phyloP scores from a whole-genome alignment of 2,888 invertebrate species.

The Ennomos quercinarius region DNA sequence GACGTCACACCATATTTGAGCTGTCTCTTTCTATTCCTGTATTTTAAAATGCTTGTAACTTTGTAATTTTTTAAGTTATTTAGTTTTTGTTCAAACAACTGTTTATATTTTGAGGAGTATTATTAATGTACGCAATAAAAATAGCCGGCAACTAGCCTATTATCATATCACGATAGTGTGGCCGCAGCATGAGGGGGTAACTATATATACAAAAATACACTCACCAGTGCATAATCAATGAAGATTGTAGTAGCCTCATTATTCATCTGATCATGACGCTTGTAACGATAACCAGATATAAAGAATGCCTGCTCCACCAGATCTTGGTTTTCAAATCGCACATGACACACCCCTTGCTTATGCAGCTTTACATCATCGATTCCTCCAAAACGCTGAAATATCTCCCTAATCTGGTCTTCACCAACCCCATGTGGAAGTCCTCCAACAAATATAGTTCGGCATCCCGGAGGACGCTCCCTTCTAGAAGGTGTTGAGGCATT shows the following conservation, averaged over 20 bases:
- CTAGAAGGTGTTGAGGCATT: conserved; percentile 76
- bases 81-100: too few species aligned
- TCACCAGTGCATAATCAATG: conserved; percentile 92
- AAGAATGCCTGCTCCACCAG: conserved; percentile 94
- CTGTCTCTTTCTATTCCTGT: too few species aligned
- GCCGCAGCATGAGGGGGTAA: too few species aligned
- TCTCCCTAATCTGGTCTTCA: conserved; percentile 92
- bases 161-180: too few species aligned
- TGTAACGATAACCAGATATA: conserved; percentile 91
- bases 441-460: conserved; percentile 96
- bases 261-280: conserved; percentile 89
- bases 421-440: conserved; percentile 94
- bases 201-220: conserved; percentile 31
- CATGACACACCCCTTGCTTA: conserved; percentile 96
- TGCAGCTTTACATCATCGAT: conserved; percentile 87
- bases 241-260: conserved; percentile 91
- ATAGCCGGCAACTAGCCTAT: too few species aligned
- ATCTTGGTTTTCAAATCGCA: conserved; percentile 92
- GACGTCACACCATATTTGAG: too few species aligned
- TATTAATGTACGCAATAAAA: too few species aligned
- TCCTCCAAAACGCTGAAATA: conserved; percentile 90
- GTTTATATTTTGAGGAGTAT: too few species aligned
- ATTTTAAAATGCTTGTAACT: too few species aligned
- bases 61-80: too few species aligned
- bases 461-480: conserved; percentile 81